Base-by-base conservation (phyloP, 1,140 invertebrate genomes). In the Drosophila ogumai region DNA sequence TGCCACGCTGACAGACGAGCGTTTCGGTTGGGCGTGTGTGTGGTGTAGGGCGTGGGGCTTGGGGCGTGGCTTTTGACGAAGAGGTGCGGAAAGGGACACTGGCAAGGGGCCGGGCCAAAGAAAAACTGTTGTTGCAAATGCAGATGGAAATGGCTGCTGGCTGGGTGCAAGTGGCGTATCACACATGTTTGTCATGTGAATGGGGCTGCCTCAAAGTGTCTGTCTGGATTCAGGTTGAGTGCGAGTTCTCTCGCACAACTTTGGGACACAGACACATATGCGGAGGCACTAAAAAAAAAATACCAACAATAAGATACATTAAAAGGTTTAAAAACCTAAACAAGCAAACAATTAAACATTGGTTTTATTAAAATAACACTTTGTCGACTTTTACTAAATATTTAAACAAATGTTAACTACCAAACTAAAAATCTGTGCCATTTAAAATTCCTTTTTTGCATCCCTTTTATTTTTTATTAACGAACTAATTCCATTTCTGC, bases 111-210 rank as follows among this genome's bases (percentile, higher is more conserved):
- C 15, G 28, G 36, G 36, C 34, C 43, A 58, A 72, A 59, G 68
- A 40, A 72, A 71, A 59, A 72, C 66, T 72, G 68, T 59, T 72
- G 68, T 67, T 72, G 68, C 68, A 57, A 72, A 72, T 72, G 52
- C 68, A 72, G 66, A 72, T 55, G 65, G 63, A 47, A 84, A 67
- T 81, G 81, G 65, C 66, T 79, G 61, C 57, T 31, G 67, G 43
- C 66, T 72, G 79, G 81, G 81, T 60, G 77, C 84, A 88, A 87
- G 84, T 84, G 76, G 75, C 84, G 84, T 79, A 88, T 87, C 84
- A 75, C 84, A 88, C 84, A 88, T 88, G 81, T 88, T 88, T 88
- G 85, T 65, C 85, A 84, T 71, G 63, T 67, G 82, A 71, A 69
- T 49, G 68, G 41, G 43, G 49, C 52, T 72, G 57, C 71, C 71